phyloP scores from a whole-genome alignment of 2,888 invertebrate genomes.

The Eilema sororculum region DNA sequence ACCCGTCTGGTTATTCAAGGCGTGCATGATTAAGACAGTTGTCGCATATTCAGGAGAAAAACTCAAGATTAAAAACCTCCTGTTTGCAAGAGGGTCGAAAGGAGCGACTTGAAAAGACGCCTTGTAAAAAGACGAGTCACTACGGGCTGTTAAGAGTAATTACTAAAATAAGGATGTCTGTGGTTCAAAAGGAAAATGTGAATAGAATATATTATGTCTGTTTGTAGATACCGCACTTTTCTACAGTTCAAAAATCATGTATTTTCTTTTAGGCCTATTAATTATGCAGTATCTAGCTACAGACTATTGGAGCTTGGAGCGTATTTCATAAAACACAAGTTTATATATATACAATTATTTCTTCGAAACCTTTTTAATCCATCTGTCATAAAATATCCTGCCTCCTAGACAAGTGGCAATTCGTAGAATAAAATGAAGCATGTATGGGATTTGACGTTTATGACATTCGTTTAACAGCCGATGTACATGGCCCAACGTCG shows the following conservation, averaged over 20 bases:
- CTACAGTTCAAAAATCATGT: not conserved
- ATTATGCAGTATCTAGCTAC: not conserved
- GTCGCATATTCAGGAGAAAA: slow-evolving; percentile 56
- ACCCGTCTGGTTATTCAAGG: slow-evolving; percentile 42
- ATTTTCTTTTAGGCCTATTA: not conserved
- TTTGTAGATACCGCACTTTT: slow-evolving; percentile 12
- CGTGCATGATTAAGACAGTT: slow-evolving; percentile 62
- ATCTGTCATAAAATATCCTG: too few relatives aligned
- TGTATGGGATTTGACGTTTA: too few relatives aligned
- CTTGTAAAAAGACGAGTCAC: slow-evolving; percentile 31
- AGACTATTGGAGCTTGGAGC: not conserved
- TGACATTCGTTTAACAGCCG: too few relatives aligned
- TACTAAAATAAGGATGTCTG: slow-evolving; percentile 36
- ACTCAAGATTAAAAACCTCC: slow-evolving; percentile 67
- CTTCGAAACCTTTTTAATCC: not conserved
- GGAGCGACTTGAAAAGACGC: slow-evolving; percentile 21
- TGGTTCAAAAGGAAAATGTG: slow-evolving; percentile 20
- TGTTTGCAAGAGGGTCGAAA: slow-evolving; percentile 15
- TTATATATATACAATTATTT: too few relatives aligned
- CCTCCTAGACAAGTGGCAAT: too few relatives aligned
- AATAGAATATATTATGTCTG: slow-evolving; percentile 5
- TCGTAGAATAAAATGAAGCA: too few relatives aligned
- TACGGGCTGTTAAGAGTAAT: slow-evolving; percentile 40
- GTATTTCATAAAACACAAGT: not conserved
- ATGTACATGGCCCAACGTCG: too few relatives aligned